These are phyloP conservation scores for Caenorhabditis sp. DNA, from an alignment of 2,888 invertebrate genomes.

Conservation along the genomic window DNA sequence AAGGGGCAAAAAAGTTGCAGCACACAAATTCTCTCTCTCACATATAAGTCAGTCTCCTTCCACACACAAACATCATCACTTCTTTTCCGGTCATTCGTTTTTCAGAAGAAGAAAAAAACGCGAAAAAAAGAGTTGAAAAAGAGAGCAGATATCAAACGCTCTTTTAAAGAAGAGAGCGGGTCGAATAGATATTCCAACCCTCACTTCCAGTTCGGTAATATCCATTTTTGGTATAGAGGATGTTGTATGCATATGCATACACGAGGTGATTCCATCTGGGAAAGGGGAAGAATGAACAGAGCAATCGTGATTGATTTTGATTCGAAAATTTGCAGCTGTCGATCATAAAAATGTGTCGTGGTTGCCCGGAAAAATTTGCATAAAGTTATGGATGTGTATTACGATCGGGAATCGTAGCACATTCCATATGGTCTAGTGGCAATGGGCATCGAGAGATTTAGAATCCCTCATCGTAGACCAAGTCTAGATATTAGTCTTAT, in stretches of 20 bases:
- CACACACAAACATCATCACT: slow-evolving; percentile 35
- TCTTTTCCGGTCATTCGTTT: slow-evolving; percentile 34
- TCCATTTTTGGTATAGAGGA: neutral
- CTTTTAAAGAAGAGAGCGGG: too few relatives aligned
- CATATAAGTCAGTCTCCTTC: slow-evolving; percentile 16
- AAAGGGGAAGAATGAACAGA: too few relatives aligned
- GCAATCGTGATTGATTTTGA: neutral
- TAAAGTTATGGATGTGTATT: neutral
- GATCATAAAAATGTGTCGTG: slow-evolving; percentile 14
- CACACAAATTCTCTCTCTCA: slow-evolving; percentile 2
- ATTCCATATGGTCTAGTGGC: too few relatives aligned
- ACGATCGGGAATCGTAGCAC: too few relatives aligned
- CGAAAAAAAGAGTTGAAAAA: slow-evolving; percentile 16
- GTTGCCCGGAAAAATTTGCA: slow-evolving; percentile 15
- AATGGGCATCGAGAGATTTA: too few relatives aligned
- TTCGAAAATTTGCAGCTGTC: slow-evolving; percentile 23
- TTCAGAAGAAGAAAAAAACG: neutral
- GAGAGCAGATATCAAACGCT: slow-evolving; percentile 42
- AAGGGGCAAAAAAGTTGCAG: slow-evolving; percentile 33
- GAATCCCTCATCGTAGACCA: too few relatives aligned
- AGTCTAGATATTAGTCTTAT: too few relatives aligned
- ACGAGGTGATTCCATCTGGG: too few relatives aligned
- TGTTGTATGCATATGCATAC: too few relatives aligned
- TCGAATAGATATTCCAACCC: neutral
- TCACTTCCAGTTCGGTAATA: slow-evolving; percentile 6